phyloP scores from a whole-genome alignment of 2,888 invertebrate species.

The Pherbina coryleti region DNA sequence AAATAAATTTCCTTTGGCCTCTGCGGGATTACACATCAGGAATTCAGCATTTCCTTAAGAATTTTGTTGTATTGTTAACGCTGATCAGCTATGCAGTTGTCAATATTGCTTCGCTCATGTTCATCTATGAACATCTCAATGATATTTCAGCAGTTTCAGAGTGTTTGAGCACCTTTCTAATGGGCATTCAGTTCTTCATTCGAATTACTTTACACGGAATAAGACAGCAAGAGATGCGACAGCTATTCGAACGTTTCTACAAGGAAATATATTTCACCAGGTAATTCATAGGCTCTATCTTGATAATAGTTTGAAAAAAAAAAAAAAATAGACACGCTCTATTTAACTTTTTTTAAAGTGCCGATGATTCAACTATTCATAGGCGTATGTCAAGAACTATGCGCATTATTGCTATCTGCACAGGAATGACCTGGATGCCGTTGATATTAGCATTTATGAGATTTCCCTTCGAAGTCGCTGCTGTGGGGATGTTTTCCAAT shows the following conservation, averaged over 20 bases:
- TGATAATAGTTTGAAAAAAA: no score
- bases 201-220: constrained; percentile 38
- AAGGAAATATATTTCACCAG: constrained; percentile 43
- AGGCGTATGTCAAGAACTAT: neutral
- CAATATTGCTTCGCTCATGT: constrained; percentile 41
- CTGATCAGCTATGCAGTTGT: constrained; percentile 39
- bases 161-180: constrained; percentile 45
- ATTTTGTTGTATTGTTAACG: constrained; percentile 24
- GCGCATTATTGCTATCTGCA: no score
- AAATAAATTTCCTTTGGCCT: constrained; percentile 48
- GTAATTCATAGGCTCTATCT: constrained; percentile 32
- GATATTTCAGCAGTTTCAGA: constrained; percentile 46
- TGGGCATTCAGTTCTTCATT: constrained; percentile 45
- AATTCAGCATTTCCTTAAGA: constrained; percentile 19
- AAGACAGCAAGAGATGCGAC: constrained; percentile 35
- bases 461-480: neutral
- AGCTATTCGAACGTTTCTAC: constrained; percentile 45
- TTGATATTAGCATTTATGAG: neutral
- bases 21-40: constrained; percentile 2
- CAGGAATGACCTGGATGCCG: no score
- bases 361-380: constrained; percentile 38
- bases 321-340: no score
- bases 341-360: no score
- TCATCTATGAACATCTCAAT: constrained; percentile 41
- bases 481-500: constrained; percentile 32